A percentile compares a stretch with the other conserved stretches of the same genome.
Evolutionary conservation across 1,140 invertebrate species (phyloP).

Genomic region (Brachystomella parvula): DNA sequence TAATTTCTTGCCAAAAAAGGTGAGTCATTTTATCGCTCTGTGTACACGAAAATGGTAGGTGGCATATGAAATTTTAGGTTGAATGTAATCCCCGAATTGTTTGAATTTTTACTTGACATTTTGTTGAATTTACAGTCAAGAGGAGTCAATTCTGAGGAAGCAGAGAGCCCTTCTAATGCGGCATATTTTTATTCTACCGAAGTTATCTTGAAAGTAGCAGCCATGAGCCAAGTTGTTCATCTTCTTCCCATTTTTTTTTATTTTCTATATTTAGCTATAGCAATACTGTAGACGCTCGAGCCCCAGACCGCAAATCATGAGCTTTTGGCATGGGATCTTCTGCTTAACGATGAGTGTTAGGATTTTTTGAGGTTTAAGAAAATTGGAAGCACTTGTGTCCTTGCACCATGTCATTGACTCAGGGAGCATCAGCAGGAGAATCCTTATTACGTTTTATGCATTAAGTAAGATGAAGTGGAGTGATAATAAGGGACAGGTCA

Average conservation of each 20-base stretch:
- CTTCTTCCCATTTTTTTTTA: neutral
- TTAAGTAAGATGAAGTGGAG: no score
- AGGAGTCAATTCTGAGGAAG: no score
- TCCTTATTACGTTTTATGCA: no score
- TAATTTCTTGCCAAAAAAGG: no score
- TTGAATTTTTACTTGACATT: no score
- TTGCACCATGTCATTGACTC: slow-evolving; percentile 2
- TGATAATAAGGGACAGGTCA: neutral
- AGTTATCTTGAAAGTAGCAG: neutral
- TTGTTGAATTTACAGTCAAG: no score
- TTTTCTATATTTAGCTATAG: neutral
- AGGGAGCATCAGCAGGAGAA: neutral
- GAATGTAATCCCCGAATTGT: no score
- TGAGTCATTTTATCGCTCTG: no score
- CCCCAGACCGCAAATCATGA: neutral
- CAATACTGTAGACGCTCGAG: no score
- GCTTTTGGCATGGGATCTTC: neutral
- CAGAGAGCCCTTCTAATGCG: no score
- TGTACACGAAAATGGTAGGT: no score
- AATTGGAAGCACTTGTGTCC: neutral
- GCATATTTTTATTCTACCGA: neutral
- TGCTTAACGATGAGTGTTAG: neutral
- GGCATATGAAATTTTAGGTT: neutral
- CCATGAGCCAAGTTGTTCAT: neutral
- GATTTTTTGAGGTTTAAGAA: neutral